Evolutionary conservation across 2,113 vertebrate genomes (phyloP).

Genomic region (Mastomys natalensis): DNA sequence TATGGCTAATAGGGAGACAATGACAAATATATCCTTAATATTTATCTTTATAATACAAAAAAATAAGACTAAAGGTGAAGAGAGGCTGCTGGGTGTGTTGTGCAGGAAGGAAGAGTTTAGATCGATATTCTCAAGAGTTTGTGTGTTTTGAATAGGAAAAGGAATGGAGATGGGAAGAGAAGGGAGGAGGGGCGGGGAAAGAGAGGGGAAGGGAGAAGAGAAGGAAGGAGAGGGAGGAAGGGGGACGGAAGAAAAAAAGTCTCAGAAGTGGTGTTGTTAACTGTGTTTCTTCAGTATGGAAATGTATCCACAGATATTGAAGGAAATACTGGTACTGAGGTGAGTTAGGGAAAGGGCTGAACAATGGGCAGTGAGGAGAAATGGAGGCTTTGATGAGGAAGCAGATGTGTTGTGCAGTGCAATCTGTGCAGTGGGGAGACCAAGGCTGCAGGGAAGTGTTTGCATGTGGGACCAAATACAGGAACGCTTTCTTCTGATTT

Average conservation of each 20-base stretch:
- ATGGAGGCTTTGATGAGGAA: not conserved
- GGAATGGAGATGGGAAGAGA: not conserved
- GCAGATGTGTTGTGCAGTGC: not conserved
- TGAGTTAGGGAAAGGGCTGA: slow-evolving; percentile 10
- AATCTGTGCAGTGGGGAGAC: not conserved
- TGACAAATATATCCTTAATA: not conserved
- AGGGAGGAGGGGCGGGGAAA: rapidly evolving
- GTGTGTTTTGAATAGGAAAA: not conserved
- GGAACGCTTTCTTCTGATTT: not conserved
- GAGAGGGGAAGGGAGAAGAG: not conserved
- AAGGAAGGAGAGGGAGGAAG: not conserved
- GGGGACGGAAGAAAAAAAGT: not conserved
- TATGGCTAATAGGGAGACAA: not conserved
- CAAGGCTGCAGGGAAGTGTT: not conserved
- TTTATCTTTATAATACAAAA: not conserved
- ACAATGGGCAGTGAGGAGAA: not conserved
- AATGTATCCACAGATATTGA: not conserved
- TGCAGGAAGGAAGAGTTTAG: not conserved
- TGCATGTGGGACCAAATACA: not conserved
- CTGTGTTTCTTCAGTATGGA: not conserved
- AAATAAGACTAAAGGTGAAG: not conserved
- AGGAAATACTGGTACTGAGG: not conserved
- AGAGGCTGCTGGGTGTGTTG: not conserved
- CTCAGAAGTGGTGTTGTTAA: not conserved
- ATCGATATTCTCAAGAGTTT: not conserved